Conservation (phyloP, 2,797 vertebrate species). For the Anomalospiza imberbis region DNA sequence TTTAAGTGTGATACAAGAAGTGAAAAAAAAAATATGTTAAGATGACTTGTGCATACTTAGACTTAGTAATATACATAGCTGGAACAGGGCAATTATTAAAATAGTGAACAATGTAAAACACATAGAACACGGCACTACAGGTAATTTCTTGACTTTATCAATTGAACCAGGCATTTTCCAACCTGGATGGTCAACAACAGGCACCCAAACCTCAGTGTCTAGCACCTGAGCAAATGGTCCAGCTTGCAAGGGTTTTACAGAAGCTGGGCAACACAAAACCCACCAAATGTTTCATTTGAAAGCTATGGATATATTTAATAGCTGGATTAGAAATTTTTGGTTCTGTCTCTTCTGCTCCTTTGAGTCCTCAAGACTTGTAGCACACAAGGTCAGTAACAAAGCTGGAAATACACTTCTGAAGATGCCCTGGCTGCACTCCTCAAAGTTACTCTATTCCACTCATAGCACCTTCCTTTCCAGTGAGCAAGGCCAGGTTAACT, state of each 20-base stretch:
- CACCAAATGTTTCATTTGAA: background rate
- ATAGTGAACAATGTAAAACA: background rate
- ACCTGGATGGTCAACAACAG: background rate
- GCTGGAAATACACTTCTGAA: background rate
- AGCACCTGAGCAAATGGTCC: background rate
- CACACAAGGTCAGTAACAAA: background rate
- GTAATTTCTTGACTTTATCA: background rate
- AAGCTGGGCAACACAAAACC: background rate
- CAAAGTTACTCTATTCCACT: background rate
- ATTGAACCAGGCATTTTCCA: background rate
- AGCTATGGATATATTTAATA: background rate
- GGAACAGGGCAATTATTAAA: background rate
- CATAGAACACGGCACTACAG: background rate
- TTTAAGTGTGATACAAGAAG: background rate
- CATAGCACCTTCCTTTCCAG: background rate
- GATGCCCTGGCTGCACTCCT: background rate
- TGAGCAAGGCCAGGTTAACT: background rate
- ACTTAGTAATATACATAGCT: background rate
- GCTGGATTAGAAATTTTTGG: background rate
- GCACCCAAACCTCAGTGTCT: background rate
- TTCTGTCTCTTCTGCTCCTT: background rate
- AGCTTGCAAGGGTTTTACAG: background rate
- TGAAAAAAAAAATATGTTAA: background rate
- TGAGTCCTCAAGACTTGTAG: background rate
- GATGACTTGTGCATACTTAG: background rate